phyloP scores from a whole-genome alignment of 2,888 invertebrate genomes.

The Aproaerema taeniolella region DNA sequence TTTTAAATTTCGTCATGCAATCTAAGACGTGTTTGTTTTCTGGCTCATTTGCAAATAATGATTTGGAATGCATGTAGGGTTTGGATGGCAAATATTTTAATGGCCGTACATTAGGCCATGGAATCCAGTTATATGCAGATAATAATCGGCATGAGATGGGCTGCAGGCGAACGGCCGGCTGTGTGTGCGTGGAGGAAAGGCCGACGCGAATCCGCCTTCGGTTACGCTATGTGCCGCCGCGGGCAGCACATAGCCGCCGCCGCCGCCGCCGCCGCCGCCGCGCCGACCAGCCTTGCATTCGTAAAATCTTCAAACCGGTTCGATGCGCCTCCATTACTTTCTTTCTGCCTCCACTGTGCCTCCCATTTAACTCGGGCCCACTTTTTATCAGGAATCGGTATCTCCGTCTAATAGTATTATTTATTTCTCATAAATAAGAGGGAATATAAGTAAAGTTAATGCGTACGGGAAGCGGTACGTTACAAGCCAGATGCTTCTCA shows the following conservation, averaged over 20 bases:
- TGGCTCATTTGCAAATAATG: constrained; percentile 47
- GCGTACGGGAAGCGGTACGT: constrained; percentile 68
- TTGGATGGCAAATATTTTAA: constrained; percentile 56
- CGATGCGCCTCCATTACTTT: constrained; percentile 76
- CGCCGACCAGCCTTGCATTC: constrained; percentile 72
- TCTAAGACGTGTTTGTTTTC: constrained; percentile 47
- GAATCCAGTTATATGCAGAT: constrained; percentile 65
- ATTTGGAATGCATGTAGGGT: constrained; percentile 37
- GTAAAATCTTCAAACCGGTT: constrained; percentile 77
- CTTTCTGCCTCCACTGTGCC: constrained; percentile 75
- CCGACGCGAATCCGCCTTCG: constrained; percentile 65
- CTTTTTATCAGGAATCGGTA: constrained; percentile 77
- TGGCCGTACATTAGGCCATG: constrained; percentile 45
- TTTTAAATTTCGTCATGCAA: constrained; percentile 45
- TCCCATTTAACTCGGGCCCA: constrained; percentile 76
- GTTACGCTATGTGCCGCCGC: constrained; percentile 63
- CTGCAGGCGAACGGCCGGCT: constrained; percentile 3
- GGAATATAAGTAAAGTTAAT: constrained; percentile 73
- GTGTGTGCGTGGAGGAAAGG: constrained; percentile 57
- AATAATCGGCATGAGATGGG: constrained; percentile 47
- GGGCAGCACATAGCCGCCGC: constrained; percentile 43
- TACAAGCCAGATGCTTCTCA: constrained; percentile 62
- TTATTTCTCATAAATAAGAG: constrained; percentile 76
- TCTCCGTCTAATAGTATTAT: constrained; percentile 77
- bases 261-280: constrained; percentile 49